Base-by-base conservation (phyloP, 1,140 invertebrate species). In the Aethina tumida region DNA sequence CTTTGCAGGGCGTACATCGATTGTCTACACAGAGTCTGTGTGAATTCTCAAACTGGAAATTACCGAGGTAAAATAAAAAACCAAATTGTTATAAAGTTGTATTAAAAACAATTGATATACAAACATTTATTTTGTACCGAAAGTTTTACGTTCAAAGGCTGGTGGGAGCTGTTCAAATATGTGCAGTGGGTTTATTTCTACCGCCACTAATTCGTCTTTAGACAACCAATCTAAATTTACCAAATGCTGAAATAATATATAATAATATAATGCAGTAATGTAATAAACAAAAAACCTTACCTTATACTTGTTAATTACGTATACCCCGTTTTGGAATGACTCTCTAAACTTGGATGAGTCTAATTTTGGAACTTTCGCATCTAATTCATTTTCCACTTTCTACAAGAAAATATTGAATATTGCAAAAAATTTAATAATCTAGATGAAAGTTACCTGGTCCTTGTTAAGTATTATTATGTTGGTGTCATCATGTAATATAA, bases 221-320 rank as follows among this genome's bases (percentile, higher is more conserved):
- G 59, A 67, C 12, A 82, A 41, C 54, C 68, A 70, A 16, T 61
- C 67, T 7, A 81, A 55, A 49, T 75, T 68, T 7, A 78, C 65
- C 29, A 84, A 59, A 59, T 79, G 75, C 79, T 84, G 55, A 12
- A 73, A 69, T n/a, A n/a, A n/a, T n/a, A n/a, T n/a, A n/a, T n/a
- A n/a, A n/a, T n/a, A n/a, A n/a, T n/a, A n/a, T n/a, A n/a, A n/a
- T n/a, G n/a, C n/a, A n/a, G n/a, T 24, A 24, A 24, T 24, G 6
- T 24, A 24, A 24, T 3, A 24, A 12, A 12, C 12, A 18, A 18
- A 29, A 12, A 27, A 19, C 3, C 18, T 34, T 35, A 47, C 46
- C 34, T 41, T 48, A 28, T 41, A 45, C 30, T 48, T 48, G 18
- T 36, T 44, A 21, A 47, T 39, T 6, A 25, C 12, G 14, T 17